Percentiles rank a stretch among this genome's conserved stretches.
Evolutionary conservation across 2,888 invertebrate genomes (phyloP).

Genomic region (Reticulitermes lucifugus): DNA sequence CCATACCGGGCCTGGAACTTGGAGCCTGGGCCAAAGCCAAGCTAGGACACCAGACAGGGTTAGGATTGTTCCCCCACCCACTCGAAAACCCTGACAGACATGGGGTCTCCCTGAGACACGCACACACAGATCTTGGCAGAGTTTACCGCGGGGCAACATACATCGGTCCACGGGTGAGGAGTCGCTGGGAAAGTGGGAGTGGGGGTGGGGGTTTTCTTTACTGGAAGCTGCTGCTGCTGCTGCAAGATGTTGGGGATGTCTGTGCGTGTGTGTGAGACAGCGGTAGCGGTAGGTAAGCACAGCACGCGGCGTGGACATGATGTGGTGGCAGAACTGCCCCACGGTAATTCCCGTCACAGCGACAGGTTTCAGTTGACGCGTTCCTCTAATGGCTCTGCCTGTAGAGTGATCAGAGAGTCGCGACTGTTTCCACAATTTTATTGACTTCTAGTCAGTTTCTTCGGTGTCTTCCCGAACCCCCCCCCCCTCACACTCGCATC

Average conservation of each 20-base stretch:
- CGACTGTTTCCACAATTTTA: too few species aligned
- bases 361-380: too few species aligned
- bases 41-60: slow-evolving; percentile 37
- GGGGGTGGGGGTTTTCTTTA: neutral
- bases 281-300: neutral
- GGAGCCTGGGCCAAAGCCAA: slow-evolving; percentile 39
- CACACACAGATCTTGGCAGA: neutral
- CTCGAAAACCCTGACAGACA: neutral
- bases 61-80: slow-evolving; percentile 24
- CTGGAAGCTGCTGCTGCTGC: slow-evolving; percentile 11
- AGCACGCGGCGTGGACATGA: neutral
- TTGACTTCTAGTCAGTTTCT: too few species aligned
- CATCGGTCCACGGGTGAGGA: too few species aligned
- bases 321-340: neutral
- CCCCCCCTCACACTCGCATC: neutral
- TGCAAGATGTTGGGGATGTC: neutral
- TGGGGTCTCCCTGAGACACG: neutral
- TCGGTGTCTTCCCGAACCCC: neutral
- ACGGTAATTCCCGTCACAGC: neutral
- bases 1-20: neutral
- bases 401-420: too few species aligned
- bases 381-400: too few species aligned
- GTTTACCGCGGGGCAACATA: neutral
- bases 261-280: neutral
- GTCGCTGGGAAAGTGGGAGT: neutral